Conservation (phyloP, 2,888 invertebrate genomes). For the Adelphocoris suturalis region DNA sequence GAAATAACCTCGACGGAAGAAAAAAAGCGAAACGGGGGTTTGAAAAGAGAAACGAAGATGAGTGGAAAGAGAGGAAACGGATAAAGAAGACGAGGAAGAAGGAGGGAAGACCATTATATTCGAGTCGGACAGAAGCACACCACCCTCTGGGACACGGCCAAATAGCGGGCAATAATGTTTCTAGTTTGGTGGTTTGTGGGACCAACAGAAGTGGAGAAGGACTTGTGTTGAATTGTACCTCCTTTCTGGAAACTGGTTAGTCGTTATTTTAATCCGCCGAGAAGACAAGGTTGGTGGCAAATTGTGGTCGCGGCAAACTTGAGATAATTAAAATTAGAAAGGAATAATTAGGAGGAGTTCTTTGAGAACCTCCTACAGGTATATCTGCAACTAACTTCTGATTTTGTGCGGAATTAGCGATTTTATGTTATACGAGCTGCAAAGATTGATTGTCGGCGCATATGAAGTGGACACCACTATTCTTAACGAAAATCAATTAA, state of each 20-base stretch:
- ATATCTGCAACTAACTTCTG: too few species aligned
- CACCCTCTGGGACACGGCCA: constrained; percentile 45
- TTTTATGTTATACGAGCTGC: too few species aligned
- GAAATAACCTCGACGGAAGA: constrained; percentile 18
- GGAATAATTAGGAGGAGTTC: too few species aligned
- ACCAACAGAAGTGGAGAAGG: not conserved
- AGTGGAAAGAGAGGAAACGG: constrained; percentile 6
- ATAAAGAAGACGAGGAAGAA: not conserved
- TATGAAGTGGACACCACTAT: too few species aligned
- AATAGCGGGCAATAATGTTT: constrained; percentile 56
- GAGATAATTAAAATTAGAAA: too few species aligned
- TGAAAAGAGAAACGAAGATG: constrained; percentile 41
- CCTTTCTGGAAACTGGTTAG: not conserved
- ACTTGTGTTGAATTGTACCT: not conserved
- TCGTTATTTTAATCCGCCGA: constrained; percentile 9
- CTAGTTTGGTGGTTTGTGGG: constrained; percentile 13
- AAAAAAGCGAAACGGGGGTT: not conserved
- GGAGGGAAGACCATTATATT: constrained; percentile 45
- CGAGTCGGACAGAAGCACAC: constrained; percentile 58
- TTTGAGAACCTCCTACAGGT: too few species aligned
- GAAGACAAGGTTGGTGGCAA: constrained; percentile 7
- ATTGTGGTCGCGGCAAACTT: not conserved
- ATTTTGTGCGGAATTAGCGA: too few species aligned
- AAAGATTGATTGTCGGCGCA: too few species aligned
- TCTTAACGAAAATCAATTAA: too few species aligned